Conservation (phyloP, 2,888 invertebrate genomes). For the Amblyjoppa proteus region DNA sequence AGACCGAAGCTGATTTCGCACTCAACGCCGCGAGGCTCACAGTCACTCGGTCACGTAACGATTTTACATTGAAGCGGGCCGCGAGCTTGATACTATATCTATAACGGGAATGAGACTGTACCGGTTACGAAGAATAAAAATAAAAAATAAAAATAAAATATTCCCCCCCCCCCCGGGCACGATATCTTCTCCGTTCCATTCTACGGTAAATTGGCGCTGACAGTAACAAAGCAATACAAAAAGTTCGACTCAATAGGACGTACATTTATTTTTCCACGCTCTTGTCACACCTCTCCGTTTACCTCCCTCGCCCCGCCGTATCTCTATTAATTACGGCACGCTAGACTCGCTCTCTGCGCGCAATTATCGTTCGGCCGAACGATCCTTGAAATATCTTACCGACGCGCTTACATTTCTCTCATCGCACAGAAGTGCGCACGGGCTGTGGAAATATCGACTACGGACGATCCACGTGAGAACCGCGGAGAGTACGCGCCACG, state of each 20-base stretch:
- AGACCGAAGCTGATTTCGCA: neutral
- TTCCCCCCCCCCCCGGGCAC: neutral
- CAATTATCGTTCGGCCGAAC: neutral
- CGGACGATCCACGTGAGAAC: neutral
- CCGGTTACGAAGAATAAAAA: neutral
- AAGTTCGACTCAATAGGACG: neutral
- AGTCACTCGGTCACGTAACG: slow-evolving; percentile 22
- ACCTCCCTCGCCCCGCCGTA: neutral
- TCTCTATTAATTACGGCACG: slow-evolving; percentile 31
- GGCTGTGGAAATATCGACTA: too few relatives aligned
- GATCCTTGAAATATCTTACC: too few relatives aligned
- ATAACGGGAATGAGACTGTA: slow-evolving; percentile 6
- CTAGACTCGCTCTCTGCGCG: neutral
- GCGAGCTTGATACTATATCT: slow-evolving; percentile 2
- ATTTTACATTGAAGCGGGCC: slow-evolving; percentile 6
- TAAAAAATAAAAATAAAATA: slow-evolving; percentile 7
- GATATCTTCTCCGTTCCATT: slow-evolving; percentile 7
- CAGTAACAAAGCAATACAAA: neutral
- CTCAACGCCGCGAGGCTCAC: slow-evolving; percentile 12
- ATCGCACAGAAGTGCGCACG: too few relatives aligned
- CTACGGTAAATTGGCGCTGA: neutral
- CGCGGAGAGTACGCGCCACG: neutral
- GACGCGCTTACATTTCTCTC: too few relatives aligned
- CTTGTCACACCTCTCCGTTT: slow-evolving; percentile 4
- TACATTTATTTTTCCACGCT: neutral